Conservation (phyloP, 1,140 invertebrate genomes). For the Papilio polytes region DNA sequence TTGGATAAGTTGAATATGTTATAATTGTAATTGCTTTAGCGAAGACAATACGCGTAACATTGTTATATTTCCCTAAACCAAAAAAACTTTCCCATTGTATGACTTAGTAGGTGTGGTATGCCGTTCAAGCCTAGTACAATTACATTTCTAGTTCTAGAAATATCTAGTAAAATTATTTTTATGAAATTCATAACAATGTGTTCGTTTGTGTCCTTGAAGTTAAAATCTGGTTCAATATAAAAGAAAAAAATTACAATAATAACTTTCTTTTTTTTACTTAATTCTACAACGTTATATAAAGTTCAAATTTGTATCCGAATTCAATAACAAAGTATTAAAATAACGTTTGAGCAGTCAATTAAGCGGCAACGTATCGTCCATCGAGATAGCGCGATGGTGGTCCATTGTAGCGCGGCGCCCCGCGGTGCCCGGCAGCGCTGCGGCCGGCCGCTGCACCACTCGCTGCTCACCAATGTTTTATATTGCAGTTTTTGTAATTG, state of each 20-base stretch:
- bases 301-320: conserved; percentile 57
- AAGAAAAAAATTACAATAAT: background rate
- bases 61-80: conserved; percentile 8
- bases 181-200: background rate
- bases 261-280: background rate
- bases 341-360: conserved; percentile 82
- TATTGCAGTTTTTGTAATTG: conserved; percentile 76
- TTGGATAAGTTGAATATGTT: conserved; percentile 27
- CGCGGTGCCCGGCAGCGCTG: conserved; percentile 51
- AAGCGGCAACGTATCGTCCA: conserved; percentile 79
- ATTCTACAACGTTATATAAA: conserved; percentile 26
- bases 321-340: conserved; percentile 81
- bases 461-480: conserved; percentile 66
- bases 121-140: background rate
- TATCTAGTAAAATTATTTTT: background rate
- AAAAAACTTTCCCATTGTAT: conserved; percentile 6
- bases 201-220: background rate
- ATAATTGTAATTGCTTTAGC: conserved; percentile 1
- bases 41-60: background rate
- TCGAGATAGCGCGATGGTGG: conserved; percentile 80
- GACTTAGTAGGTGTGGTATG: background rate
- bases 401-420: conserved; percentile 75
- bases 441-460: conserved; percentile 46
- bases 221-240: background rate
- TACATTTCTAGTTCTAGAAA: background rate